Conservation (phyloP, 92 coral and sea anemone genomes). For the Phymanthus crucifer region DNA sequence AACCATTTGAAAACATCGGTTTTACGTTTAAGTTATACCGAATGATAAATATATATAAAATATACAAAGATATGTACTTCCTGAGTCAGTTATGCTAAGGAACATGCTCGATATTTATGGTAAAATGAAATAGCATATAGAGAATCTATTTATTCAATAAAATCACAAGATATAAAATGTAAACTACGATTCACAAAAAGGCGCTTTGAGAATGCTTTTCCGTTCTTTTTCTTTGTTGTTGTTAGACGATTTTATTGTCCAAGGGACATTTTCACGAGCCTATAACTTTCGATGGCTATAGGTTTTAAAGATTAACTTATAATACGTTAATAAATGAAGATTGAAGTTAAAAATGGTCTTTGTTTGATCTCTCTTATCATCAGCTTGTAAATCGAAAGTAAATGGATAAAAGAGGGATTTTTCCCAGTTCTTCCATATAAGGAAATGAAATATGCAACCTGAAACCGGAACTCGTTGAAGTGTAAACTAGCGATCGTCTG, state of each 20-base stretch:
- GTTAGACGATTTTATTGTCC: neutral
- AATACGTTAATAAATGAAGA: constrained; percentile 4
- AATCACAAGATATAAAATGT: constrained; percentile 12
- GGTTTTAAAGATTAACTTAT: neutral
- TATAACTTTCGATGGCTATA: neutral
- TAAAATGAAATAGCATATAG: constrained; percentile 7
- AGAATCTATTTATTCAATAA: constrained; percentile 45
- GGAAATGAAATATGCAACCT: constrained; percentile 5
- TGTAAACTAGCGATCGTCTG: constrained; percentile 9
- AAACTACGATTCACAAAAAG: constrained; percentile 1
- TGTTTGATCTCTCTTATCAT: neutral
- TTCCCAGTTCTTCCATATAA: constrained; percentile 32
- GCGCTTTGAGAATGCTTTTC: neutral
- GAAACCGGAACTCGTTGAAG: constrained; percentile 27
- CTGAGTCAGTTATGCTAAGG: constrained; percentile 8
- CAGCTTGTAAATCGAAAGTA: neutral
- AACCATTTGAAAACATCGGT: constrained; percentile 20
- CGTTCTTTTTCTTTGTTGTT: neutral
- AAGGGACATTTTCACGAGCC: neutral
- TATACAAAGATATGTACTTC: constrained; percentile 11
- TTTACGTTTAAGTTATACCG: neutral
- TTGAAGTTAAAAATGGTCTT: neutral
- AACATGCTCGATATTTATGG: constrained; percentile 31
- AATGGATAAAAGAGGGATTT: constrained; percentile 14
- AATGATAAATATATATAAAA: constrained; percentile 7